A percentile compares a stretch with the other conserved stretches of the same genome.
phyloP scores from a whole-genome alignment of 2,113 vertebrate species.

The Oryzias woworae region DNA sequence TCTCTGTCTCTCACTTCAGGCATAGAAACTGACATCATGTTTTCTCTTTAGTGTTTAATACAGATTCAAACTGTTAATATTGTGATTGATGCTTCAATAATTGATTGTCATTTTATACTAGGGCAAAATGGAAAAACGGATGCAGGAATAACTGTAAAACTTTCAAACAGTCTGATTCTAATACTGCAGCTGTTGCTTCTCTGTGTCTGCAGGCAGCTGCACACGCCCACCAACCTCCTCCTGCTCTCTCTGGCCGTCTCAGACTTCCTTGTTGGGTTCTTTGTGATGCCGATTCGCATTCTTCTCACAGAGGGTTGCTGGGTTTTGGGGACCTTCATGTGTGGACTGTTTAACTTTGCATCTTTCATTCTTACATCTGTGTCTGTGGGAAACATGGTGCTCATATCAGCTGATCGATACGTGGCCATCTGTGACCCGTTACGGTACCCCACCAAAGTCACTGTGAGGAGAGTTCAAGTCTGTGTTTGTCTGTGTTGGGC shows the following conservation, averaged over 20 bases:
- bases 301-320: not conserved
- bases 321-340: not conserved
- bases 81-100: no score
- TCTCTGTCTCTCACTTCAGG: conserved; percentile 36
- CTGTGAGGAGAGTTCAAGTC: not conserved
- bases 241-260: conserved; percentile 41
- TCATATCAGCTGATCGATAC: conserved; percentile 10
- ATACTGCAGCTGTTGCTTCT: not conserved
- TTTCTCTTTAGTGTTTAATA: no score
- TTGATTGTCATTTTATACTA: no score
- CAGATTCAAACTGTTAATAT: no score
- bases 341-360: not conserved
- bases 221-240: conserved; percentile 71
- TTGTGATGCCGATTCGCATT: not conserved
- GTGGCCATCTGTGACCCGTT: conserved; percentile 5
- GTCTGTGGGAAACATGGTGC: conserved; percentile 9
- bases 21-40: no score
- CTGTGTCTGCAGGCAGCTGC: conserved; percentile 66
- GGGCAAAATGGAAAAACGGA: no score
- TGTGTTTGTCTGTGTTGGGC: conserved; percentile 3
- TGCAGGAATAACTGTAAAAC: no score
- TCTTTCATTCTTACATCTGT: not conserved
- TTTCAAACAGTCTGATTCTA: no score
- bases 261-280: not conserved
- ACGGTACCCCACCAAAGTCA: conserved; percentile 1